Evolutionary conservation across 2,888 invertebrate genomes (phyloP), one percentile per base, ranked within the genome.

Genomic region (Scaptodrosophila latifasciaeformis): DNA sequence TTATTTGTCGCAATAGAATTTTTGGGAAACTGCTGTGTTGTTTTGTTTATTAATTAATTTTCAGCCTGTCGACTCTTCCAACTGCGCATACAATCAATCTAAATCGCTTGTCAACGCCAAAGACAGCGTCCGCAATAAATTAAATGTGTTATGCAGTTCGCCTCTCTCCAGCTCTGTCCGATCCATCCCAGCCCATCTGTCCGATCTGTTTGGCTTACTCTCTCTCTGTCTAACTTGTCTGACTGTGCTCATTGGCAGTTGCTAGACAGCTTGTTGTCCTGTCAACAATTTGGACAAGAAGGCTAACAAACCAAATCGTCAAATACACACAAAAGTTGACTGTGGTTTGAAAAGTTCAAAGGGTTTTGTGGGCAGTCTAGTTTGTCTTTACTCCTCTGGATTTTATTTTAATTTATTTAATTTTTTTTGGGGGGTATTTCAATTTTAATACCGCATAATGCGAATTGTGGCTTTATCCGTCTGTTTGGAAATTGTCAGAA

Each of bases 31-130:
- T 31, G 44, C 13, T 34, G 34, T 61, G 64, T 54, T 56, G 45
- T 9, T 37, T 49, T 24, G 43, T 56, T 67, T 66, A 67, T 66
- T 66, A 66, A 66, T 66, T 66, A 66, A 66, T 63, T 63, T 19
- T 4, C 17, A 37, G 15, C 10, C 37, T 37, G 18, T n/a, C n/a
- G n/a, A 17, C 35, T 27, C 24, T 12, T 37, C 29, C 29, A 19
- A 31, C 24, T 18, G 31, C 27, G 43, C 51, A 53, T 17, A 59
- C 68, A 67, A 76, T 79, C 76, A 77, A 76, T 76, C 79, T 70
- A 69, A 72, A 74, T 67, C 74, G 77, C 77, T 54, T 77, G 74
- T 70, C 74, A 79, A 58, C 70, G 18, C 37, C 19, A 34, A 12
- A 43, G 43, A 42, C 29, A 40, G 29, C 40, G 17, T 6, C 27